phyloP scores from a whole-genome alignment of 2,113 vertebrate species.

The Mixornis gularis region DNA sequence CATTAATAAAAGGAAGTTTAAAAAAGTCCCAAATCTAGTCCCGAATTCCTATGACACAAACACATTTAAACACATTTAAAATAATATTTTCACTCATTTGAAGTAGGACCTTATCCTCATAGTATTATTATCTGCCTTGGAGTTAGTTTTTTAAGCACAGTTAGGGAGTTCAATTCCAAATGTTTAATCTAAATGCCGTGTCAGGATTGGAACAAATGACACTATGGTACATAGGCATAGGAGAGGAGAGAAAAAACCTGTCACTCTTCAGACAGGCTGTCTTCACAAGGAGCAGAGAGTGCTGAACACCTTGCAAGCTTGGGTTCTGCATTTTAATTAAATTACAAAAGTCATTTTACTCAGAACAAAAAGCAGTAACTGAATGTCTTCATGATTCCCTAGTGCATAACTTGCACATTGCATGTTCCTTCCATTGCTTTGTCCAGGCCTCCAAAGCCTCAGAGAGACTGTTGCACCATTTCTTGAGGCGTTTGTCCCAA shows the following conservation, averaged over 20 bases:
- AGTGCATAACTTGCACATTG: conserved; percentile 27
- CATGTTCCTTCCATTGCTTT: conserved; percentile 34
- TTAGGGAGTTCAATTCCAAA: background rate
- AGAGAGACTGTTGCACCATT: conserved; percentile 46
- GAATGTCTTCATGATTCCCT: conserved; percentile 44
- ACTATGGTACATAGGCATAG: background rate
- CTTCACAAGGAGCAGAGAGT: background rate
- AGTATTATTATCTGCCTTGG: background rate
- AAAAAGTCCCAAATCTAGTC: background rate
- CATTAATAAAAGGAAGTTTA: background rate
- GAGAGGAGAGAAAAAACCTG: background rate
- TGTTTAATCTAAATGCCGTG: background rate
- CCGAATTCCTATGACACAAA: background rate
- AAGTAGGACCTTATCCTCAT: background rate
- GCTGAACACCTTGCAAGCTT: background rate
- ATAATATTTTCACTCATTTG: background rate
- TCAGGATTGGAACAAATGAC: background rate
- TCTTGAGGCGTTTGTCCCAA: conserved; percentile 47
- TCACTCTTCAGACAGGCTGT: background rate
- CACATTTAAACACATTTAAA: background rate
- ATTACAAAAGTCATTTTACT: conserved; percentile 7
- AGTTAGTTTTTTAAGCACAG: background rate
- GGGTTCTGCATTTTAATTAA: background rate
- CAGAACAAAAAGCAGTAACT: conserved; percentile 37
- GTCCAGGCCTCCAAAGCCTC: conserved; percentile 40